These are phyloP conservation scores for Corythoichthys intestinalis DNA, from an alignment of 2,113 vertebrate genomes.

Conservation along the genomic window DNA sequence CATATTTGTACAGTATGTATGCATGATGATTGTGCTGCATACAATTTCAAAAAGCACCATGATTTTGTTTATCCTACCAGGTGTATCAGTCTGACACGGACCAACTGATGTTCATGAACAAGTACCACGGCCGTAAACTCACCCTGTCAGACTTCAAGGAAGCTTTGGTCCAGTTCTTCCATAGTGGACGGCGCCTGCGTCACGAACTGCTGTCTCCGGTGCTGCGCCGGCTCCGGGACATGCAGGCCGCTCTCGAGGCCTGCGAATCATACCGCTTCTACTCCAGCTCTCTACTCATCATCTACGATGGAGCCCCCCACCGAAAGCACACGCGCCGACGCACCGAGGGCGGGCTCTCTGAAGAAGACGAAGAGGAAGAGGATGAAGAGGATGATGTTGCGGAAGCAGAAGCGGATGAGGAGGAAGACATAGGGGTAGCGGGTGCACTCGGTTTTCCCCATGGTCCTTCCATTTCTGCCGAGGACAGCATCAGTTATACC, in stretches of 20 bases:
- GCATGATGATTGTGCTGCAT: not conserved
- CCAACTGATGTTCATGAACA: constrained; percentile 99
- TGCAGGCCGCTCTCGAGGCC: constrained; percentile 87
- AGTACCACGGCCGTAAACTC: constrained; percentile 94
- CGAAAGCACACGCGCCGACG: constrained; percentile 64
- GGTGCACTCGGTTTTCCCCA: constrained; percentile 54
- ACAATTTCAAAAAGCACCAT: not conserved
- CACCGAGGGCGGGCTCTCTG: constrained; percentile 73
- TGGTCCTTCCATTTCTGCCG: constrained; percentile 31
- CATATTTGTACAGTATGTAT: not conserved
- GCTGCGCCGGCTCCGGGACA: constrained; percentile 87
- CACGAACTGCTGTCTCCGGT: constrained; percentile 89
- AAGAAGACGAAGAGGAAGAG: constrained; percentile 71
- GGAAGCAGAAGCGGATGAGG: constrained; percentile 62
- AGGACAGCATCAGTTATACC: constrained; percentile 26
- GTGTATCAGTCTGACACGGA: constrained; percentile 91
- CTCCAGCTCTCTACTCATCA: constrained; percentile 95
- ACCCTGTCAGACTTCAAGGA: constrained; percentile 94
- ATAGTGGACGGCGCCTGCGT: constrained; percentile 85
- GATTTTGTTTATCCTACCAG: constrained; percentile 52
- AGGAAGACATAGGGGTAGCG: constrained; percentile 45
- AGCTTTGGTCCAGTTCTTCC: constrained; percentile 96
- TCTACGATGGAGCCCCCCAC: constrained; percentile 86
- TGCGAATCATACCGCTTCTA: constrained; percentile 98
- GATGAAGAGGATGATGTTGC: constrained; percentile 55